Evolutionary conservation across 1,140 invertebrate species (phyloP).

Genomic region (Zaprionus gabonicus): DNA sequence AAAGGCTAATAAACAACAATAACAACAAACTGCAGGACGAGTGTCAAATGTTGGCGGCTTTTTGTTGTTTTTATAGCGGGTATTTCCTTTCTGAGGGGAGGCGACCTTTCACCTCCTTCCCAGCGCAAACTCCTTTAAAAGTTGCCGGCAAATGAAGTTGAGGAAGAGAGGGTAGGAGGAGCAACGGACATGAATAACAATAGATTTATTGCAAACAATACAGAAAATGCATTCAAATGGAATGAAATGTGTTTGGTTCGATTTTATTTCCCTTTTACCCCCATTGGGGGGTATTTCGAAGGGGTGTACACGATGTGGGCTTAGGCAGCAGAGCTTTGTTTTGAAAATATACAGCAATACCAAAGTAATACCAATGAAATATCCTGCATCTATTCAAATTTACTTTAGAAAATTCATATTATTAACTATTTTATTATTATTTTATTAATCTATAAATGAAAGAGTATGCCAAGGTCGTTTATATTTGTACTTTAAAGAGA

Average conservation of each 20-base stretch:
- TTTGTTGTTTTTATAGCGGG: slow-evolving; percentile 65
- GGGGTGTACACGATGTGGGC: neutral
- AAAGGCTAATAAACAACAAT: slow-evolving; percentile 13
- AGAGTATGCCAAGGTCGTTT: too few relatives aligned
- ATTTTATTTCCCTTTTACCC: slow-evolving; percentile 9
- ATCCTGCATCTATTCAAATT: too few relatives aligned
- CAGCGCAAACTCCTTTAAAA: slow-evolving; percentile 41
- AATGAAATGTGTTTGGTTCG: slow-evolving; percentile 57
- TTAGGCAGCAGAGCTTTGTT: too few relatives aligned
- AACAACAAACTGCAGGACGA: slow-evolving; percentile 28
- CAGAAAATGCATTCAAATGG: slow-evolving; percentile 72
- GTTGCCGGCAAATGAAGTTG: slow-evolving; percentile 44
- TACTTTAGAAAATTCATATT: too few relatives aligned
- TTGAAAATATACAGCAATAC: too few relatives aligned
- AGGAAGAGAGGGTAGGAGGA: neutral
- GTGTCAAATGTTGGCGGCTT: slow-evolving; percentile 69
- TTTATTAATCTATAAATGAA: too few relatives aligned
- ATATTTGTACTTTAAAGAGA: too few relatives aligned
- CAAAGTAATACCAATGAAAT: too few relatives aligned
- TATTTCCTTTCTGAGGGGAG: slow-evolving; percentile 46
- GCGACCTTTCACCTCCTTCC: slow-evolving; percentile 18
- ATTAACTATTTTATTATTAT: too few relatives aligned
- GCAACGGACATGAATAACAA: slow-evolving; percentile 62
- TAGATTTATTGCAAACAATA: slow-evolving; percentile 81
- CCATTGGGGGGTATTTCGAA: neutral